phyloP scores from a whole-genome alignment of 2,113 vertebrate species.

The Paracanthobrama guichenoti region DNA sequence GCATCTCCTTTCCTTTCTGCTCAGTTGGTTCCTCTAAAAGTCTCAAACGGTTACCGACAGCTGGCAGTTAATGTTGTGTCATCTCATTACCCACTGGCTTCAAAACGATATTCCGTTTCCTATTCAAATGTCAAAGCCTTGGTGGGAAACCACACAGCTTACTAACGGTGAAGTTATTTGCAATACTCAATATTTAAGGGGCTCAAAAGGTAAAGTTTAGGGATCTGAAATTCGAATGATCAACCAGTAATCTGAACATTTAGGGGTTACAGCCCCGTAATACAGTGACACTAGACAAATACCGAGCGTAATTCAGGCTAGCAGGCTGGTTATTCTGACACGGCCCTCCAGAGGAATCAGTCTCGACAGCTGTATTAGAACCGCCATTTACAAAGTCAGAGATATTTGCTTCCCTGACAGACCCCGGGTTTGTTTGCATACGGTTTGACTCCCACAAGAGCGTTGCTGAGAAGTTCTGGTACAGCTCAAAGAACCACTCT shows the following conservation, averaged over 20 bases:
- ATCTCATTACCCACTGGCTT: constrained; percentile 8
- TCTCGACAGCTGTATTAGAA: background rate
- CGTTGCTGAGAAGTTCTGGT: background rate
- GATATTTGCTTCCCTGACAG: constrained; percentile 31
- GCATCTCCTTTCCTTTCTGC: constrained; percentile 45
- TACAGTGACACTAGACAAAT: background rate
- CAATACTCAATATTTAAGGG: background rate
- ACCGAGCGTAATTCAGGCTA: background rate
- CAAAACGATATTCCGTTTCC: constrained; percentile 9
- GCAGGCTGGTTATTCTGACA: constrained; percentile 11
- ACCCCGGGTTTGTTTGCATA: constrained; percentile 1
- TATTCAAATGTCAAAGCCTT: constrained; percentile 27
- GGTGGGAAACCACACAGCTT: constrained; percentile 5
- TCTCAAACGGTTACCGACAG: constrained; percentile 19
- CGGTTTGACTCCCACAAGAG: background rate
- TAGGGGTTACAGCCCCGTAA: background rate
- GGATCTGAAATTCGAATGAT: background rate
- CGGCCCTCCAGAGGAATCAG: background rate
- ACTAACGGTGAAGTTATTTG: background rate
- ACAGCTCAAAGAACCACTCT: constrained; percentile 3
- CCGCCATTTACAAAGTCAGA: constrained; percentile 31
- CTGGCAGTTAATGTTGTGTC: constrained; percentile 29
- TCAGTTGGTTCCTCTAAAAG: constrained; percentile 30
- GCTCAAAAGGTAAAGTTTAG: background rate
- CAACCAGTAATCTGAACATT: background rate